Evolutionary conservation across 1,140 invertebrate genomes (phyloP).

Genomic region (Drosophila ambigua): DNA sequence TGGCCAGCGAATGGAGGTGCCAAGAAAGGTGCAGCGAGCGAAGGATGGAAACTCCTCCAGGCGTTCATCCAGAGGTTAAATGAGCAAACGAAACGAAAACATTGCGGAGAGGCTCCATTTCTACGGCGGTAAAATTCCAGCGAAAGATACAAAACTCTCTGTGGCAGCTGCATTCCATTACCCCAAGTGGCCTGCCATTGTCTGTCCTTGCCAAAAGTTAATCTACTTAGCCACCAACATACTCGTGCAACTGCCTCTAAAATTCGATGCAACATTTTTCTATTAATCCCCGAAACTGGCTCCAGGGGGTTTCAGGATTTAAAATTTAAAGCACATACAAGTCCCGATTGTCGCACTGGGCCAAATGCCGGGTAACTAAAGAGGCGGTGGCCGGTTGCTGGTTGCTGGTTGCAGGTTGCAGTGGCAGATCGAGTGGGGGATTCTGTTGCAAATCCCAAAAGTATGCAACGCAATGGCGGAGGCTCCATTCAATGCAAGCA

Average conservation of each 20-base stretch:
- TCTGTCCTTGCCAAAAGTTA: constrained; percentile 8
- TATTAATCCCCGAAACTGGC: constrained; percentile 47
- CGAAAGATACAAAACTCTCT: constrained; percentile 34
- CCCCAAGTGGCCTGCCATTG: constrained; percentile 22
- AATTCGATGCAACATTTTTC: constrained; percentile 46
- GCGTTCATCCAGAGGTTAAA: constrained; percentile 26
- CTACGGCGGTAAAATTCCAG: constrained; percentile 4
- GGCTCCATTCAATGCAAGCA: constrained; percentile 52
- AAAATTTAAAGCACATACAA: constrained; percentile 35
- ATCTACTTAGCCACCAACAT: constrained; percentile 18
- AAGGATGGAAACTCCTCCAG: too few species aligned
- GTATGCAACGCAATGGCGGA: constrained; percentile 61
- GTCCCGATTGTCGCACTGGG: constrained; percentile 47
- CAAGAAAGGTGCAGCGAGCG: too few species aligned
- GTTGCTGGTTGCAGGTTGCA: not conserved
- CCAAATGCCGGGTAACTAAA: constrained; percentile 9
- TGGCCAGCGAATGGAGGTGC: not conserved
- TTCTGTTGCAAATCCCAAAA: constrained; percentile 76
- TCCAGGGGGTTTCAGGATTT: constrained; percentile 28
- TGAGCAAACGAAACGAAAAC: constrained; percentile 53
- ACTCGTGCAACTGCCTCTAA: constrained; percentile 20
- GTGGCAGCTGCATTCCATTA: constrained; percentile 25
- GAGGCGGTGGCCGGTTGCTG: not conserved
- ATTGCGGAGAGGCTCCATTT: constrained; percentile 32
- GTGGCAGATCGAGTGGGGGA: constrained; percentile 28